Evolutionary conservation across 2,888 invertebrate species (phyloP).

Genomic region (Bombylius major): DNA sequence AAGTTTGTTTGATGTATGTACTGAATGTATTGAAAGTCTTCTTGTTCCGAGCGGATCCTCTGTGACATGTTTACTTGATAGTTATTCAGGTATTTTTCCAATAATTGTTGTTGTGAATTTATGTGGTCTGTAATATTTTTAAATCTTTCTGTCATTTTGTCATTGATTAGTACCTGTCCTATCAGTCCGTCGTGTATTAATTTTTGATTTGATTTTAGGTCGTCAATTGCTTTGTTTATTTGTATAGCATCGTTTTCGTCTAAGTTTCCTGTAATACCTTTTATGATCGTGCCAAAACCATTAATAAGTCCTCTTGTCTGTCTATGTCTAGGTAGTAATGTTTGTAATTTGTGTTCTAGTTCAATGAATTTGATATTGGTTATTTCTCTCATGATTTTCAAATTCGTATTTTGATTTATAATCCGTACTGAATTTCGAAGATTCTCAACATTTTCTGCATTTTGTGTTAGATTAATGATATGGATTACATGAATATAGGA

Average conservation of each 20-base stretch:
- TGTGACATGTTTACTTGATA: not conserved
- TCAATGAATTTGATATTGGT: constrained; percentile 1
- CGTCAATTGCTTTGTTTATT: constrained; percentile 3
- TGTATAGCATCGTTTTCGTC: constrained; percentile 5
- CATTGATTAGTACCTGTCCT: constrained; percentile 1
- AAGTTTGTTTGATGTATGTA: constrained; percentile 5
- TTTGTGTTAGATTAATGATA: constrained; percentile 2
- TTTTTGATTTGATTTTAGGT: constrained; percentile 2
- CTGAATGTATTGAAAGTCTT: constrained; percentile 1
- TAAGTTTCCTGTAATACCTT: constrained; percentile 10
- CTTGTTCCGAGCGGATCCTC: constrained; percentile 2
- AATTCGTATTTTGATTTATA: not conserved
- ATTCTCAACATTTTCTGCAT: constrained; percentile 1
- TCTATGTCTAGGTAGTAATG: constrained; percentile 1
- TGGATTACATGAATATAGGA: not conserved
- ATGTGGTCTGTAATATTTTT: constrained; percentile 9
- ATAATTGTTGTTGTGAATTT: constrained; percentile 8
- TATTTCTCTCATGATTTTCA: not conserved
- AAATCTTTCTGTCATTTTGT: constrained; percentile 4
- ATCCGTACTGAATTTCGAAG: not conserved
- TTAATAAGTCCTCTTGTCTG: constrained; percentile 7
- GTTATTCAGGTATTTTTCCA: constrained; percentile 4
- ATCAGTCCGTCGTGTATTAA: not conserved
- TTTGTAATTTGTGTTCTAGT: constrained; percentile 1
- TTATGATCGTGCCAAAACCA: constrained; percentile 1